These are phyloP conservation scores for Bubo scandiacus DNA, from an alignment of 2,113 vertebrate genomes.

Conservation along the genomic window DNA sequence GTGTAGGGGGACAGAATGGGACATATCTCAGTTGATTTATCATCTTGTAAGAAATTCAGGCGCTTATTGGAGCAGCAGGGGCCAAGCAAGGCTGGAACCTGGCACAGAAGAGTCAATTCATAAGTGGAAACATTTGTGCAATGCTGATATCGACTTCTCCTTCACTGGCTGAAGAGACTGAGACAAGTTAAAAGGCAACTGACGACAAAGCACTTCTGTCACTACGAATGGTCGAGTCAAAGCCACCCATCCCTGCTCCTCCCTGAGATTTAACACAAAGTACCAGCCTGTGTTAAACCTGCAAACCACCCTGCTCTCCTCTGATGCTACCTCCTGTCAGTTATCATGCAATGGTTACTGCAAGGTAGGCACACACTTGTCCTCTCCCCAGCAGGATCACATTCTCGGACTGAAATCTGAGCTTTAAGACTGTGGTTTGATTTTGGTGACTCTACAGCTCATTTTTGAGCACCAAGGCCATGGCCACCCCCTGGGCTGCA, in stretches of 20 bases:
- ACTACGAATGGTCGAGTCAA: background rate
- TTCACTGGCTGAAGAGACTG: background rate
- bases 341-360: rapidly evolving
- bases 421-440: background rate
- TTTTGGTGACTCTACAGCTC: background rate
- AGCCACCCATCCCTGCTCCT: background rate
- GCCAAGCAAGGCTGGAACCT: background rate
- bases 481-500: too few relatives aligned
- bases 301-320: background rate
- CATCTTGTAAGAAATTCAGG: background rate
- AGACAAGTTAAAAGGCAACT: background rate
- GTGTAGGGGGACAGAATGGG: rapidly evolving
- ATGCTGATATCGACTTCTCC: background rate
- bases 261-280: background rate
- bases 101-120: background rate
- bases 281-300: background rate
- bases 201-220: background rate
- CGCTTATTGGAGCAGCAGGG: background rate
- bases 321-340: background rate
- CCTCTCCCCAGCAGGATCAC: too few relatives aligned
- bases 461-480: background rate
- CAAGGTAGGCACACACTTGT: background rate
- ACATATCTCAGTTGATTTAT: background rate
- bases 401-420: background rate
- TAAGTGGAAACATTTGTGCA: background rate